phyloP scores from a whole-genome alignment of 1,140 invertebrate species.

The Radopholus similis region DNA sequence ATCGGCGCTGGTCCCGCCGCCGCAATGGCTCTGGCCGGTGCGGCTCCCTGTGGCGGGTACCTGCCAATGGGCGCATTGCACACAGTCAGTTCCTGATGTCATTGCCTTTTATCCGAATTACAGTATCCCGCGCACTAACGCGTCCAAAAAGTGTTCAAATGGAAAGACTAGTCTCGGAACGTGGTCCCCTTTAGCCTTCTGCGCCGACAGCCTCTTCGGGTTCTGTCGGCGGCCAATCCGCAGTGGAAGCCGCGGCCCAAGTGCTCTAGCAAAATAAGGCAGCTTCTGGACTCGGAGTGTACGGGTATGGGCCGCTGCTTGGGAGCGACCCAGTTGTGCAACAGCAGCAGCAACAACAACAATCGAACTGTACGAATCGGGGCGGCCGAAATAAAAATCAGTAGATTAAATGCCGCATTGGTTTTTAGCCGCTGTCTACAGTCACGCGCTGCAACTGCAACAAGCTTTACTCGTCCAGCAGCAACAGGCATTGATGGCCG shows the following conservation, averaged over 20 bases:
- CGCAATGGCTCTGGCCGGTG: slow-evolving; percentile 42
- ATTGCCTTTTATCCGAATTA: too few relatives aligned
- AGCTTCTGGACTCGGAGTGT: slow-evolving; percentile 68
- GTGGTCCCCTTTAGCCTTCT: background rate
- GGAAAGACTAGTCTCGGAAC: too few relatives aligned
- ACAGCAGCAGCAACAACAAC: slow-evolving; percentile 26
- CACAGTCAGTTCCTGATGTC: too few relatives aligned
- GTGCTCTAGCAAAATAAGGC: slow-evolving; percentile 75
- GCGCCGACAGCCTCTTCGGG: background rate
- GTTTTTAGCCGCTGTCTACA: slow-evolving; percentile 79
- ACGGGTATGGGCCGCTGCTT: background rate
- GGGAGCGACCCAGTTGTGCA: background rate
- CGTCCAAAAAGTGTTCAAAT: too few relatives aligned
- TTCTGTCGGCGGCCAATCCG: slow-evolving; percentile 13
- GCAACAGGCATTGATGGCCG: slow-evolving; percentile 71
- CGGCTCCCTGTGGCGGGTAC: slow-evolving; percentile 9
- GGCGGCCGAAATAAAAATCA: background rate
- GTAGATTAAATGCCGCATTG: slow-evolving; percentile 14
- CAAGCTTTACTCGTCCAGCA: slow-evolving; percentile 80
- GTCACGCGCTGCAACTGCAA: slow-evolving; percentile 84
- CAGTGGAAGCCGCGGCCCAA: slow-evolving; percentile 64
- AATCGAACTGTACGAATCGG: background rate
- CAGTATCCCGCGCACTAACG: too few relatives aligned
- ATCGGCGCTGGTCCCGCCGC: background rate
- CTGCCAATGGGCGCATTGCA: slow-evolving; percentile 14